Evolutionary conservation across 2,113 vertebrate species (phyloP), one percentile per base, ranked within the genome.

Genomic region (Podiceps cristatus): DNA sequence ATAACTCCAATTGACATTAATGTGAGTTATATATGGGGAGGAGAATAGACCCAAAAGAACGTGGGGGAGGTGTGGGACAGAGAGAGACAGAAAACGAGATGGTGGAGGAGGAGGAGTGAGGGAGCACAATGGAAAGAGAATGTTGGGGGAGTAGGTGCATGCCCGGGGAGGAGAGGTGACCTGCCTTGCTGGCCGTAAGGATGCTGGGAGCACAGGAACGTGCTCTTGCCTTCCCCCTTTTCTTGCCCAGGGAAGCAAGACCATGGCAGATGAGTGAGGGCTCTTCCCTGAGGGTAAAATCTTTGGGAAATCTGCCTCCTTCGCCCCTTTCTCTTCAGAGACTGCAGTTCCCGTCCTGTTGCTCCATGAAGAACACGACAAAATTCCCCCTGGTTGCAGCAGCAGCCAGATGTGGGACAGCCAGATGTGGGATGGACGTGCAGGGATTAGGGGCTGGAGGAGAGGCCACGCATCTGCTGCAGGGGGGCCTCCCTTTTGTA

Each of bases 391-490:
- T 33, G 23, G 23, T 63, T 83, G 59, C 37, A 31, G 17, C 73
- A 66, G 64, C 58, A 62, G 71, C 27, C 33, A n/a, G 27, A 33
- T 67, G 68, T 55, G 56, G 18, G 66, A 18, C 23, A 66, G 20
- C 52, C 33, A n/a, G 29, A 35, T 37, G 33, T 11, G 35, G 28
- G 56, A 37, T 3, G 12, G 35, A 17, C 1, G 7, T 2, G 58
- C 18, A 15, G 52, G 67, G 59, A n/a, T 27, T 35, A 23, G 27
- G 64, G 52, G 45, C 10, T 7, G 66, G 25, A 42, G 52, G 8
- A 18, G 40, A 53, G 31, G 49, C 37, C 33, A 7, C 0, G 0
- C 4, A 1, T 4, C 20, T 35, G 35, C 27, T 67, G 35, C 0
- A 5, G 22, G 27, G 22, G 55, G 3, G 15, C 29, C 31, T 73